Percentiles rank a stretch among this genome's conserved stretches.
Conservation (phyloP, 2,797 vertebrate species). For the Numenius phaeopus region DNA sequence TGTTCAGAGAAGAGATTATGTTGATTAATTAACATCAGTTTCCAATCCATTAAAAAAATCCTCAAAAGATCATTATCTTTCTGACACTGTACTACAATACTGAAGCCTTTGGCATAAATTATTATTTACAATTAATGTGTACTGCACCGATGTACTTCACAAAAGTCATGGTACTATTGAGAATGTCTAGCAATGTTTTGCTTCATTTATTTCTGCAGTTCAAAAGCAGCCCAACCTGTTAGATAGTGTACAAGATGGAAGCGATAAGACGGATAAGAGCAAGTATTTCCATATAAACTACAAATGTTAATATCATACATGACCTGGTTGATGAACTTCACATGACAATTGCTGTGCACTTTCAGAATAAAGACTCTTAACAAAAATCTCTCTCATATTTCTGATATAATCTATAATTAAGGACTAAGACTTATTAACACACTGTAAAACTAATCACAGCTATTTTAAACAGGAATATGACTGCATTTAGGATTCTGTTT, state of each 20-base stretch:
- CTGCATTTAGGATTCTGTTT: background rate
- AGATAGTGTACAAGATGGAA: background rate
- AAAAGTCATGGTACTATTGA: background rate
- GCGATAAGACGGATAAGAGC: background rate
- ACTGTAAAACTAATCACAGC: background rate
- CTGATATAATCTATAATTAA: background rate
- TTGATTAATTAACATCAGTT: background rate
- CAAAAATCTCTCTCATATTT: background rate
- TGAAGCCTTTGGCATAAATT: background rate
- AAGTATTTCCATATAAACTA: background rate
- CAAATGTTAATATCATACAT: background rate
- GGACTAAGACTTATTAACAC: background rate
- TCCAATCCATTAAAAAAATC: background rate
- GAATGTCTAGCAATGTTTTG: background rate
- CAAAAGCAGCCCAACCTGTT: background rate
- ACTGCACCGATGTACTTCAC: background rate
- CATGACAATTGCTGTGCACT: background rate
- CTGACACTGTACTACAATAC: background rate
- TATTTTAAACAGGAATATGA: background rate
- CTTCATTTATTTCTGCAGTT: background rate
- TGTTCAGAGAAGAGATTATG: background rate
- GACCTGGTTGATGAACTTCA: background rate
- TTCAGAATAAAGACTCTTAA: background rate
- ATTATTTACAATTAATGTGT: background rate
- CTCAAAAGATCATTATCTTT: background rate